Conservation (phyloP, 1,140 invertebrate genomes). For the Saccostrea glomerata region DNA sequence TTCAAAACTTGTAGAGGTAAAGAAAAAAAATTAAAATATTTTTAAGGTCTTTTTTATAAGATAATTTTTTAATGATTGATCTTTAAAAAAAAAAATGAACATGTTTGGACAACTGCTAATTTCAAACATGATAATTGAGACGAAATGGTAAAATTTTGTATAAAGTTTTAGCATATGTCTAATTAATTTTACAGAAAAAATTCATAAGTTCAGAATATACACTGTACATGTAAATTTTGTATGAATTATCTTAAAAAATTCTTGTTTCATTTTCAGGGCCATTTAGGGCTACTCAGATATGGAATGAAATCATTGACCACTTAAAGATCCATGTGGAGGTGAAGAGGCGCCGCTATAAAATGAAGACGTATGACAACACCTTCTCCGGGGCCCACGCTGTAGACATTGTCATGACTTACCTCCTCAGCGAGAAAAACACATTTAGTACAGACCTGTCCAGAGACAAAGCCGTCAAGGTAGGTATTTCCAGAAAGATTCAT, state of each 20-base stretch:
- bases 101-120: no score
- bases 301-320: constrained; percentile 75
- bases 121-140: no score
- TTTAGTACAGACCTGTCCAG: constrained; percentile 73
- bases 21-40: background rate
- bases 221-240: no score
- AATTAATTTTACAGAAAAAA: no score
- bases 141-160: no score
- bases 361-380: constrained; percentile 80
- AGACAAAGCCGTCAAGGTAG: constrained; percentile 77
- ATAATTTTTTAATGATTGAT: background rate
- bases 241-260: no score
- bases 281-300: constrained; percentile 77
- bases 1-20: background rate
- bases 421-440: constrained; percentile 73
- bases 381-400: constrained; percentile 82
- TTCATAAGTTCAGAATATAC: no score
- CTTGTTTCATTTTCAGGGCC: constrained; percentile 67
- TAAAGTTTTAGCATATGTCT: no score
- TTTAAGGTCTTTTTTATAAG: background rate
- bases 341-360: constrained; percentile 78
- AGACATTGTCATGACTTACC: constrained; percentile 75
- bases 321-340: constrained; percentile 73
- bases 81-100: no score
- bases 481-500: background rate